Percentiles rank a stretch among this genome's conserved stretches.
These are phyloP conservation scores for Unio delphinus DNA, from an alignment of 2,888 invertebrate species.

Conservation along the genomic window DNA sequence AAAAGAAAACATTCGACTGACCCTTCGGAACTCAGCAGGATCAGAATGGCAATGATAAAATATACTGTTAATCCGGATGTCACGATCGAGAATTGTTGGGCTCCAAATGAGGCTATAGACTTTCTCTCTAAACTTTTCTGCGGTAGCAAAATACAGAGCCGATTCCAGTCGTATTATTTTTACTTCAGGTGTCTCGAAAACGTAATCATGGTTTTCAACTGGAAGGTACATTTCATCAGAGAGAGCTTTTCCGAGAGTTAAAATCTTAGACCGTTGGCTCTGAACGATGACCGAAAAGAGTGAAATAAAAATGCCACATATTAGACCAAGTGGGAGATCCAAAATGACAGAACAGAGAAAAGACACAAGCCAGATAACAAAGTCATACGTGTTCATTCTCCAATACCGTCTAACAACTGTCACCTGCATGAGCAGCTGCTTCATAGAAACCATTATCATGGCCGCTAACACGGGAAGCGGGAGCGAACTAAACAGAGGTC, in stretches of 20 bases:
- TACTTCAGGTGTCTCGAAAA: constrained; percentile 49
- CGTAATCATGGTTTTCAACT: constrained; percentile 45
- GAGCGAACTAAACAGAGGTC: constrained; percentile 58
- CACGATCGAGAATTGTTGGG: constrained; percentile 34
- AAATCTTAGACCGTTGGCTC: constrained; percentile 55
- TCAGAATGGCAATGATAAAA: too few relatives aligned
- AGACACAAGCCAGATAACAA: constrained; percentile 70
- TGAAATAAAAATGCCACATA: constrained; percentile 54
- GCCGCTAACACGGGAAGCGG: constrained; percentile 68
- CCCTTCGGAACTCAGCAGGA: neutral
- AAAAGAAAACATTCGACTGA: neutral
- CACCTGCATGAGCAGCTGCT: constrained; percentile 76
- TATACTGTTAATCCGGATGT: constrained; percentile 1
- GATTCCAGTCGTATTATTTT: constrained; percentile 66
- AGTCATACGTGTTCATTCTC: constrained; percentile 84
- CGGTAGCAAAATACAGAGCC: constrained; percentile 65
- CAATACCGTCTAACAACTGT: constrained; percentile 80
- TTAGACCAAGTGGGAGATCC: constrained; percentile 63
- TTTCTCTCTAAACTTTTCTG: constrained; percentile 59
- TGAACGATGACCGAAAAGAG: constrained; percentile 57
- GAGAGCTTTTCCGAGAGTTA: constrained; percentile 44
- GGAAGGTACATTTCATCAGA: constrained; percentile 47
- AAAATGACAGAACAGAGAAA: constrained; percentile 48
- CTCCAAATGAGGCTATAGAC: constrained; percentile 58
- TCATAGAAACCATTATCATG: constrained; percentile 71